Evolutionary conservation across 1,140 invertebrate species (phyloP), one percentile per base, ranked within the genome.

Genomic region (Manduca sexta): DNA sequence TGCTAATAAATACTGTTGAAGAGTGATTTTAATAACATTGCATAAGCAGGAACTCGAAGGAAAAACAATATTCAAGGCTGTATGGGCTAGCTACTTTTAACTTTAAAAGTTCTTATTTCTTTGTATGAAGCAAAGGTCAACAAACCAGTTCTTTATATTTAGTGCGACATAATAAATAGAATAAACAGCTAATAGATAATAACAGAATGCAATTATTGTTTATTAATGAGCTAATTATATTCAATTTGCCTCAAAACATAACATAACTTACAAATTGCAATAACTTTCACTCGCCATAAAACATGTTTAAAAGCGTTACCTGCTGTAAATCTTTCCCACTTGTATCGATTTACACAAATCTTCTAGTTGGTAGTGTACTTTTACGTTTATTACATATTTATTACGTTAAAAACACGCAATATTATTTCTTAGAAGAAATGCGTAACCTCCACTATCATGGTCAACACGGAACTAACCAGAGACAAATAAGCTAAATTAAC

Each of bases 261-360:
- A 42, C 16, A 33, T 5, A 13, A 43, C 38, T 39, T 45, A 30
- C 41, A 45, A 18, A 44, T 48, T 16, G 26, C 33, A 58, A 33
- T 47, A 40, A 72, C 69, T 72, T 72, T 72, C 69, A 72, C 65
- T 47, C 48, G 1, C 14, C 29, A 52, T 45, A 47, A 49, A 52
- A 18, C 12, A 33, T 17, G 31, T 45, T 47, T 42, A 38, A 47
- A 45, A 7, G 12, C 12, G 33, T 52, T 67, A 72, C 69, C 69
- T 69, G 65, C 49, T 33, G 48, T 46, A 53, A 57, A 57, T 60
- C 37, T 26, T 44, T 50, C 21, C 31, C 15, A 29, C 45, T 52
- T 40, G 40, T 26, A 8, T 56, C 8, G 52, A 65, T 58, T 56
- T 65, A 45, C 47, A 52, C 48, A 66, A 69, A 67, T 67, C 56